Evolutionary conservation across 2,888 invertebrate species (phyloP), one percentile per base, ranked within the genome.

Genomic region (Amblyteles armatorius): DNA sequence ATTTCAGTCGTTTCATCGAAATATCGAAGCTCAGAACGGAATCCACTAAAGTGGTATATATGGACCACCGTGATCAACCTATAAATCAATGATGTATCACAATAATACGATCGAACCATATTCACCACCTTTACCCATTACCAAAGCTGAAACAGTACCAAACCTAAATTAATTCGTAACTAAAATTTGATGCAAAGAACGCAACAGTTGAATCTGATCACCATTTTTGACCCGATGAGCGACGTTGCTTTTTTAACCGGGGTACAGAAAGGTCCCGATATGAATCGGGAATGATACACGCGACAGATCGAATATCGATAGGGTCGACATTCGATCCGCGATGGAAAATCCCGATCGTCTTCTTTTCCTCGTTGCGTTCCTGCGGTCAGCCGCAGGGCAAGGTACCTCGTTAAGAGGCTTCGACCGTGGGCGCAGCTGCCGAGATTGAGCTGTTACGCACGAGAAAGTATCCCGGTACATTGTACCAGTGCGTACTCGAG

Each of bases 391-490:
- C 71, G 26, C 60, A 71, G 36, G 44, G 57, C 22, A 74, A 48
- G 48, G 40, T 44, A 44, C 44, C 72, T 40, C 57, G 52, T 40
- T 52, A n/a, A 48, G 48, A 57, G 55, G 33, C 72, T 69, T 57
- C 40, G 48, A 33, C 11, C 33, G 48, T 60, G n/a, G 57, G 48
- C 76, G 65, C n/a, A 40, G 63, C 40, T 26, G 63, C 44, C 22
- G 50, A 71, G 74, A 73, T 77, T 73, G 67, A 60, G 60, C 22
- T 69, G 79, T 79, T 82, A 85, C 79, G 79, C 79, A 74, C 79
- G 82, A 79, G 71, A 82, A 79, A 82, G 60, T 78, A 81, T 74
- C 82, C 63, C 79, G 71, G 79, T 72, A 85, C 71, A 67, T 82
- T 79, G 74, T 79, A 82, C 73, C 57, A 44, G 55, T 67, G 13